A percentile compares a stretch with the other conserved stretches of the same genome.
Conservation (phyloP, 2,113 vertebrate species). For the Solenodon paradoxus region DNA sequence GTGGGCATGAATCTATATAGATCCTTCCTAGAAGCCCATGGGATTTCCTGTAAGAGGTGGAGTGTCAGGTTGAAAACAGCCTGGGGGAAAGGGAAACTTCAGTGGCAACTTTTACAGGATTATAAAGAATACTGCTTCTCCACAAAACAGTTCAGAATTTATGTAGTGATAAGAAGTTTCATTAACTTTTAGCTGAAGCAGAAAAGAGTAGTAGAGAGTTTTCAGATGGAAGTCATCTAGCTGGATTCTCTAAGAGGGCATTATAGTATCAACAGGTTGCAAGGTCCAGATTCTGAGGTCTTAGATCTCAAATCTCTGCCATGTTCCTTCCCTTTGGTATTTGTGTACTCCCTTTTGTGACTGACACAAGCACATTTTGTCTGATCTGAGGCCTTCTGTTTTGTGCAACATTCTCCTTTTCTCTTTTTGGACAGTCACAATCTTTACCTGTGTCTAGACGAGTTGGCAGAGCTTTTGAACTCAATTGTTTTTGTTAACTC, state of each 20-base stretch:
- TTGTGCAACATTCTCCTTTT: neutral
- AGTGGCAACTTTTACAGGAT: neutral
- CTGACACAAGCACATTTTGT: neutral
- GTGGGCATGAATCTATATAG: neutral
- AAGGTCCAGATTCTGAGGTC: neutral
- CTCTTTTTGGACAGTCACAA: neutral
- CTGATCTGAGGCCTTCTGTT: neutral
- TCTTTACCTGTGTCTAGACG: neutral
- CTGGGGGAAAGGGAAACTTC: fast-evolving
- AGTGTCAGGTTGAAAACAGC: neutral
- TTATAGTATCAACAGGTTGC: neutral
- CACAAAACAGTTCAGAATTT: neutral
- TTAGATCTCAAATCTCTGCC: neutral
- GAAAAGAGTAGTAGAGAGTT: neutral
- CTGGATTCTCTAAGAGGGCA: neutral
- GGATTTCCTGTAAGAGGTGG: neutral
- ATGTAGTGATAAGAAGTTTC: neutral
- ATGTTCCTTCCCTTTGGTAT: neutral
- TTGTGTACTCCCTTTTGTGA: neutral
- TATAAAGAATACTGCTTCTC: neutral
- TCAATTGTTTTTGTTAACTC: neutral
- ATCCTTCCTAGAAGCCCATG: neutral
- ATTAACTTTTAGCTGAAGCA: neutral
- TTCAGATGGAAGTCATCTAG: neutral
- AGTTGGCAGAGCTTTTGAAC: neutral